phyloP scores from a whole-genome alignment of 2,797 vertebrate species.

The Pelobates cultripes region DNA sequence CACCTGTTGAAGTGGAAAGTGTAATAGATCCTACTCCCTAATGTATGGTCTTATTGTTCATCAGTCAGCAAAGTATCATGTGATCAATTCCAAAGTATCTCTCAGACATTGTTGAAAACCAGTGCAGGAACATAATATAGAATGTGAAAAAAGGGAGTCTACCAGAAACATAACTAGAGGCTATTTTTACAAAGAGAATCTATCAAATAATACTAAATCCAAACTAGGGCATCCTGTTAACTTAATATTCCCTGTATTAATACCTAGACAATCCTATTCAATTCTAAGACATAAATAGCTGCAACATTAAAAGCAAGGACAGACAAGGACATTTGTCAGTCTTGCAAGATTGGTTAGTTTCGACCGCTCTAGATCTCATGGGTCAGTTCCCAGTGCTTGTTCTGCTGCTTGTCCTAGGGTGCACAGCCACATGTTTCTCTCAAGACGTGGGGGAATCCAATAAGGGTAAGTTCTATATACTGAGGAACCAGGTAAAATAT shows the following conservation, averaged over 20 bases:
- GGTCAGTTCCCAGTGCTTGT: not conserved
- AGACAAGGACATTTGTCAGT: not conserved
- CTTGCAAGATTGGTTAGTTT: not conserved
- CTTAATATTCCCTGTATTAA: not conserved
- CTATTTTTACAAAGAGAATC: not conserved
- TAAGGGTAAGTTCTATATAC: slow-evolving; percentile 9
- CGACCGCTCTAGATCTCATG: not conserved
- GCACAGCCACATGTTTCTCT: not conserved
- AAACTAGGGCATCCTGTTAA: not conserved
- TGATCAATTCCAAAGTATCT: too few species aligned
- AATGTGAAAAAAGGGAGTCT: too few species aligned
- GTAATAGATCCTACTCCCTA: too few species aligned
- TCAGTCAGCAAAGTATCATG: too few species aligned
- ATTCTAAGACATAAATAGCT: not conserved
- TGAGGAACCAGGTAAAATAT: not conserved
- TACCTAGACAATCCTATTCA: not conserved
- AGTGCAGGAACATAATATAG: too few species aligned
- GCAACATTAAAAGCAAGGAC: not conserved
- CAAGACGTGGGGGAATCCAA: slow-evolving; percentile 3
- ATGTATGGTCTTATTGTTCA: too few species aligned
- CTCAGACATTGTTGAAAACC: too few species aligned
- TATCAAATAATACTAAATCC: too few species aligned
- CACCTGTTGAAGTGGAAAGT: too few species aligned
- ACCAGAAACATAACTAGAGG: not conserved
- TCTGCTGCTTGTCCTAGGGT: slow-evolving; percentile 7